A percentile compares a stretch with the other conserved stretches of the same genome.
These are phyloP conservation scores for Sternotherus odoratus DNA, from an alignment of 2,797 vertebrate genomes.

Conservation along the genomic window DNA sequence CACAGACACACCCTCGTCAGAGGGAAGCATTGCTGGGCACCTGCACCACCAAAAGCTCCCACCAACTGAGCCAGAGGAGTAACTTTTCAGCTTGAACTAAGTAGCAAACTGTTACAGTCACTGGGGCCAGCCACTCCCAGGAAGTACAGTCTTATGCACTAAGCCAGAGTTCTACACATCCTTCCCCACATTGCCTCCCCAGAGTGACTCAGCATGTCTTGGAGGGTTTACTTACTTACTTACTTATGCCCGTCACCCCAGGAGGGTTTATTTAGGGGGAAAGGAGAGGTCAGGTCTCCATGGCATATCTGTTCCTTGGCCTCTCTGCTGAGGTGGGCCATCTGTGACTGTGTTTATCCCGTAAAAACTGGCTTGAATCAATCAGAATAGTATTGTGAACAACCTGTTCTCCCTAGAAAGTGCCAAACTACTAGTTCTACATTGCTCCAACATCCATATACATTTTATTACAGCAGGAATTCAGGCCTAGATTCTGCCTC, in stretches of 20 bases:
- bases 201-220: neutral
- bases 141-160: neutral
- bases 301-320: neutral
- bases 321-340: neutral
- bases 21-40: neutral
- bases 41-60: neutral
- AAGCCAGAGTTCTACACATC: accelerated
- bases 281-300: neutral
- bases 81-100: neutral
- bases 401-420: neutral
- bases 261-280: neutral
- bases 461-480: neutral
- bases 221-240: too few species aligned
- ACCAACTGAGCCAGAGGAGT: neutral
- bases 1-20: neutral
- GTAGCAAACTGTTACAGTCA: neutral
- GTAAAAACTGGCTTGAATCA: neutral
- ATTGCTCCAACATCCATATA: neutral
- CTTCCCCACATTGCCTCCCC: neutral
- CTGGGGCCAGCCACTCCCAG: neutral
- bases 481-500: neutral
- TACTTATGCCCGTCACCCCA: too few species aligned
- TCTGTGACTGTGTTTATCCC: neutral
- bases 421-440: neutral
- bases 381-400: neutral